A percentile compares a stretch with the other conserved stretches of the same genome.
These are phyloP conservation scores for Anabacerthia variegaticeps DNA, from an alignment of 2,797 vertebrate genomes.

Conservation along the genomic window DNA sequence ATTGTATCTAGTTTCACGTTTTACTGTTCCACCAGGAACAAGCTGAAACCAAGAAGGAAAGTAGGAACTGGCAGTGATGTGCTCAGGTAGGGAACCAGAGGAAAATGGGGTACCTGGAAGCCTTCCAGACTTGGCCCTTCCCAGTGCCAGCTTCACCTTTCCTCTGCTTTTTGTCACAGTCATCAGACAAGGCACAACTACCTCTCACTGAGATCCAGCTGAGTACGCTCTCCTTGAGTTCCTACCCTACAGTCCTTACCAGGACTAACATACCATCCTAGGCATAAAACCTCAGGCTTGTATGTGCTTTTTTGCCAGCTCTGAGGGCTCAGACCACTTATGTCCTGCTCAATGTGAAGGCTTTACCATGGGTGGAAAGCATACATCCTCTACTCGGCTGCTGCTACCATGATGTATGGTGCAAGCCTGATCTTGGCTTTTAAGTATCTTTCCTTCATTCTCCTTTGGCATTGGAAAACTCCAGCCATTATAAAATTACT, in stretches of 20 bases:
- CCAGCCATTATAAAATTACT: neutral
- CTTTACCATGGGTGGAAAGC: neutral
- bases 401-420: neutral
- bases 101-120: neutral
- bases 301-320: neutral
- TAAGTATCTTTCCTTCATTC: slow-evolving; percentile 1
- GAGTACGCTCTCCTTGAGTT: fast-evolving
- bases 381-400: neutral
- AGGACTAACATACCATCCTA: neutral
- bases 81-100: neutral
- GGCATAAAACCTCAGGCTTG: neutral
- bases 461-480: neutral
- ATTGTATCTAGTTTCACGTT: neutral
- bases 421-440: neutral
- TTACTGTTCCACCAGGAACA: neutral
- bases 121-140: neutral
- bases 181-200: neutral
- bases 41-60: neutral
- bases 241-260: neutral
- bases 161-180: neutral
- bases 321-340: neutral
- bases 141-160: neutral
- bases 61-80: neutral
- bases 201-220: neutral
- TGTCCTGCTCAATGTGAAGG: neutral